These are phyloP conservation scores for Alosa alosa DNA, from an alignment of 2,113 vertebrate genomes.

Conservation along the genomic window DNA sequence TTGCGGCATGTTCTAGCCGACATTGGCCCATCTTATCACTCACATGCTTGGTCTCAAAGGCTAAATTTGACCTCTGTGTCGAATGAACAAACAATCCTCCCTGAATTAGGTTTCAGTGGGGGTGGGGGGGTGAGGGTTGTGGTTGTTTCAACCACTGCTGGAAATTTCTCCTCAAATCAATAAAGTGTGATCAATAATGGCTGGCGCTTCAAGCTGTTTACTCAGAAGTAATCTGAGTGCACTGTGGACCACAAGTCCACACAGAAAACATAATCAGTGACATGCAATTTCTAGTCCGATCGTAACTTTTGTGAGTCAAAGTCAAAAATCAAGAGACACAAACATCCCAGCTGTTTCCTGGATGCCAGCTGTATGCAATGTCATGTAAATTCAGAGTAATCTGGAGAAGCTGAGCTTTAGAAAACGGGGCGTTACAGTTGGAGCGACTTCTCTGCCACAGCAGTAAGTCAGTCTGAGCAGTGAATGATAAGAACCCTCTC, in stretches of 20 bases:
- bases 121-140: neutral
- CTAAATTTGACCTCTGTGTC: neutral
- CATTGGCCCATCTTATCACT: neutral
- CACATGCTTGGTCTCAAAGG: slow-evolving; percentile 11
- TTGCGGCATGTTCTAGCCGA: neutral
- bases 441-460: slow-evolving; percentile 16
- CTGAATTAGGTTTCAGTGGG: neutral
- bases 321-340: neutral
- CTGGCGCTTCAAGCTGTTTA: neutral
- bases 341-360: slow-evolving; percentile 6
- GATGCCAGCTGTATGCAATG: slow-evolving; percentile 7
- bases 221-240: neutral
- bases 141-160: neutral
- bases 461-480: slow-evolving; percentile 24
- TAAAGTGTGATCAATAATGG: neutral
- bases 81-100: neutral
- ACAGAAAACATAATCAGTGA: neutral
- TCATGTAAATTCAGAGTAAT: slow-evolving; percentile 13
- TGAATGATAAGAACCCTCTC: slow-evolving; percentile 25
- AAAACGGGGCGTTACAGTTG: neutral
- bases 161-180: neutral
- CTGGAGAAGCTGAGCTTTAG: slow-evolving; percentile 19
- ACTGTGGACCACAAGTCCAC: neutral
- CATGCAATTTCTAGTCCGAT: neutral
- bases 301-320: neutral